These are phyloP conservation scores for Autographa gamma DNA, from an alignment of 2,888 invertebrate genomes.

Conservation along the genomic window DNA sequence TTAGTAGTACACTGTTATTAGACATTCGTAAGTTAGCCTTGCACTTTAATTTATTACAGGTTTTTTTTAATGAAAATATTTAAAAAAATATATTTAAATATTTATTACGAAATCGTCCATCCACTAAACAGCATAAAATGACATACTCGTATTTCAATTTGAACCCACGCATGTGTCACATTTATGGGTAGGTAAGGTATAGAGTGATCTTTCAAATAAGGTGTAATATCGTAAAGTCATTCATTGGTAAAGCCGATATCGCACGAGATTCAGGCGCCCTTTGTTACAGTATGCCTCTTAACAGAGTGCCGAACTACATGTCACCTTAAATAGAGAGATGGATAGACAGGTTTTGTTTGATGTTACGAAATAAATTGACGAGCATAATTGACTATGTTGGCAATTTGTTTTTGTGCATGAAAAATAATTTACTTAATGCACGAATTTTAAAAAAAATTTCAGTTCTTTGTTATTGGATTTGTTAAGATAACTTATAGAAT, in stretches of 20 bases:
- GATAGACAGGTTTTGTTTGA: not conserved
- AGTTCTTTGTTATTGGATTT: no score
- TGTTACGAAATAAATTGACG: slow-evolving; percentile 1
- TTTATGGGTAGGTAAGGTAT: not conserved
- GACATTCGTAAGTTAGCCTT: no score
- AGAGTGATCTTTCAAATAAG: not conserved
- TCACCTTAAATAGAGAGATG: not conserved
- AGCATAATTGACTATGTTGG: no score
- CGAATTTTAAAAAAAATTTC: no score
- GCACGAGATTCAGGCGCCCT: not conserved
- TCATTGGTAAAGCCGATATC: slow-evolving; percentile 6
- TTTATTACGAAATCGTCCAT: no score
- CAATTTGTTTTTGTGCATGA: no score
- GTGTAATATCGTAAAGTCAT: slow-evolving; percentile 3
- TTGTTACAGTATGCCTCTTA: slow-evolving; percentile 6
- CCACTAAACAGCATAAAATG: not conserved
- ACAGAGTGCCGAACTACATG: not conserved
- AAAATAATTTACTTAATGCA: no score
- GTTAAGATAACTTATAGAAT: no score
- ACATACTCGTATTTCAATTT: not conserved
- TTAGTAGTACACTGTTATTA: no score
- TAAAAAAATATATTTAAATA: no score
- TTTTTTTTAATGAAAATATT: no score
- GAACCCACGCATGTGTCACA: not conserved
- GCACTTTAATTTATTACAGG: no score